Evolutionary conservation across 2,797 vertebrate species (phyloP).

Genomic region (Cyclura pinguis): DNA sequence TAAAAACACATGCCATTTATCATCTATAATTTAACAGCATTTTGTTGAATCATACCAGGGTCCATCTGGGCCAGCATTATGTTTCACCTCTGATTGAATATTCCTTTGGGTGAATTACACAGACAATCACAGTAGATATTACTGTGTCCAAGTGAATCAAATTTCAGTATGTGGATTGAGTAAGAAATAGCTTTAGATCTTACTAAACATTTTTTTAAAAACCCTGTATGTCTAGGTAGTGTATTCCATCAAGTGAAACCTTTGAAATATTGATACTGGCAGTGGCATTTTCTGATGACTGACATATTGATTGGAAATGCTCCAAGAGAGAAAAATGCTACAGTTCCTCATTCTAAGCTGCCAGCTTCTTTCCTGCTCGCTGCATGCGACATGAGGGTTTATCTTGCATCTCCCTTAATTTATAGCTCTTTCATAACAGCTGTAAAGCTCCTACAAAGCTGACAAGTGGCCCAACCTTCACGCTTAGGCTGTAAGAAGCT

Average conservation of each 20-base stretch:
- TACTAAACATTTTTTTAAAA: background rate
- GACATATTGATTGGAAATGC: slow-evolving; percentile 25
- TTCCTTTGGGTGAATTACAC: background rate
- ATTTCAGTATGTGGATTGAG: background rate
- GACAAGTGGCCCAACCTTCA: slow-evolving; percentile 41
- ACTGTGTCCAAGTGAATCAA: background rate
- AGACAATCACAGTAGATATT: background rate
- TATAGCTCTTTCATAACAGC: slow-evolving; percentile 33
- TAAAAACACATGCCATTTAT: background rate
- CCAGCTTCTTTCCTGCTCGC: background rate
- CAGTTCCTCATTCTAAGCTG: slow-evolving; percentile 14
- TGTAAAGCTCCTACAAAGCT: slow-evolving; percentile 31
- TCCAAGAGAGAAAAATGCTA: slow-evolving; percentile 17
- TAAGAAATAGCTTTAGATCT: background rate
- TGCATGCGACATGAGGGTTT: slow-evolving; percentile 20
- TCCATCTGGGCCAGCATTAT: background rate
- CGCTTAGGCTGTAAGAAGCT: slow-evolving; percentile 37
- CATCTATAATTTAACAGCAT: background rate
- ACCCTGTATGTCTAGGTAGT: background rate
- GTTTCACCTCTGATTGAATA: background rate
- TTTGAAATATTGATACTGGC: slow-evolving; percentile 25
- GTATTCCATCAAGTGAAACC: background rate
- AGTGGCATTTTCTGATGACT: slow-evolving; percentile 29
- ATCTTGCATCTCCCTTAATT: slow-evolving; percentile 42
- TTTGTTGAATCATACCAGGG: background rate